Evolutionary conservation across 2,797 vertebrate genomes (phyloP).

Genomic region (Chelon auratus): DNA sequence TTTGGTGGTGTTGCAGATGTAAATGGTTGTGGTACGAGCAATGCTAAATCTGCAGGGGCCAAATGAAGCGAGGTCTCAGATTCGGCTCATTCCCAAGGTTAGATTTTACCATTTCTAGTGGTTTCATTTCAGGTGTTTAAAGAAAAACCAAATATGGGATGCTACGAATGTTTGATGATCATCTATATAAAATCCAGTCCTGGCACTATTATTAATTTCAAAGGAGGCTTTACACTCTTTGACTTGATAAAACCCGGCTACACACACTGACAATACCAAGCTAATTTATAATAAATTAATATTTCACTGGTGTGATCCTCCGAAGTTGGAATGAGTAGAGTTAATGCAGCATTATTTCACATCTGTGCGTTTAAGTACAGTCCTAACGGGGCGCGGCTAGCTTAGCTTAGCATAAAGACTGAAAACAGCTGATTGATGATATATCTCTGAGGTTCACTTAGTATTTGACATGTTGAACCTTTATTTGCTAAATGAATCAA

Average conservation of each 20-base stretch:
- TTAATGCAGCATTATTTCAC: background rate
- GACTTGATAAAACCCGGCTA: background rate
- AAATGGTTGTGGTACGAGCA: no score
- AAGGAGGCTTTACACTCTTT: background rate
- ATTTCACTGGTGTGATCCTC: constrained; percentile 3
- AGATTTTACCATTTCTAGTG: no score
- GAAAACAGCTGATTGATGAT: background rate
- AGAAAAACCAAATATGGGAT: no score
- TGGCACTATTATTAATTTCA: background rate
- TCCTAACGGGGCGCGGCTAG: no score
- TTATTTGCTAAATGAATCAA: background rate
- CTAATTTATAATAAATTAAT: constrained; percentile 10
- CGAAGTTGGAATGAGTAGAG: background rate
- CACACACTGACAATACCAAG: background rate
- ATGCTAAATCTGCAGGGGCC: no score
- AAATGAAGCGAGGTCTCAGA: no score
- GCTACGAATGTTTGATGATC: no score
- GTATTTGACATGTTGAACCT: no score
- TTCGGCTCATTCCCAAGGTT: no score
- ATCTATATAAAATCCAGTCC: background rate
- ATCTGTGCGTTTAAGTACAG: background rate
- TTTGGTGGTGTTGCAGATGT: no score
- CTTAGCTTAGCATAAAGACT: background rate
- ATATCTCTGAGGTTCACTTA: no score
- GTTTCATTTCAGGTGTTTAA: no score